Evolutionary conservation across 2,797 vertebrate genomes (phyloP).

Genomic region (Cuculus canorus): DNA sequence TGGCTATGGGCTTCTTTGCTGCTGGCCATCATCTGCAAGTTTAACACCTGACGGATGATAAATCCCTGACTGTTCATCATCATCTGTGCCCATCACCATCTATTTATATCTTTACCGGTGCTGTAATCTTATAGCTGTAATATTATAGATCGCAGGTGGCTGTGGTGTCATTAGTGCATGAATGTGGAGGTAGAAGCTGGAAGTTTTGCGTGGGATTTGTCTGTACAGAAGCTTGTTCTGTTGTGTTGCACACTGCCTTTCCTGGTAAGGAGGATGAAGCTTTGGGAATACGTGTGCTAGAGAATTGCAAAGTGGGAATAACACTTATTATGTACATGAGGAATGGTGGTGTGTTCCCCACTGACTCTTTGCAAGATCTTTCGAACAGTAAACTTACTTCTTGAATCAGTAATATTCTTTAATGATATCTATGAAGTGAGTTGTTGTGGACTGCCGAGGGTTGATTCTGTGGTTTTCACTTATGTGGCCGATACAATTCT

Average conservation of each 20-base stretch:
- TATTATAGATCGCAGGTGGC: not conserved
- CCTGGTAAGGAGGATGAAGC: not conserved
- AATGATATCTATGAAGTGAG: not conserved
- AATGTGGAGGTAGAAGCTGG: not conserved
- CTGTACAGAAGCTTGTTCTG: not conserved
- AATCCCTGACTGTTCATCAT: not conserved
- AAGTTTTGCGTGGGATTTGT: not conserved
- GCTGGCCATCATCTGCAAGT: not conserved
- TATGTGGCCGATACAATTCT: not conserved
- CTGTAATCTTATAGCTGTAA: not conserved
- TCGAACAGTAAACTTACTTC: not conserved
- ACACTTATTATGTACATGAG: not conserved
- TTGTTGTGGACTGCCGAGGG: not conserved
- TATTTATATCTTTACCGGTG: slow-evolving; percentile 3
- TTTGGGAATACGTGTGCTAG: not conserved
- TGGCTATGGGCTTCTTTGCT: not conserved
- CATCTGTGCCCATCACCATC: not conserved
- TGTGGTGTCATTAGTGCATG: not conserved
- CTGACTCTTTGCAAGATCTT: not conserved
- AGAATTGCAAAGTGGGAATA: not conserved
- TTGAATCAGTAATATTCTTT: not conserved
- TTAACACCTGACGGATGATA: not conserved
- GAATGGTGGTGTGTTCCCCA: not conserved
- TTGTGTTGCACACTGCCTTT: not conserved
- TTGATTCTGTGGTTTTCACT: not conserved